Evolutionary conservation across 2,888 invertebrate genomes (phyloP).

Genomic region (Dioctria linearis): DNA sequence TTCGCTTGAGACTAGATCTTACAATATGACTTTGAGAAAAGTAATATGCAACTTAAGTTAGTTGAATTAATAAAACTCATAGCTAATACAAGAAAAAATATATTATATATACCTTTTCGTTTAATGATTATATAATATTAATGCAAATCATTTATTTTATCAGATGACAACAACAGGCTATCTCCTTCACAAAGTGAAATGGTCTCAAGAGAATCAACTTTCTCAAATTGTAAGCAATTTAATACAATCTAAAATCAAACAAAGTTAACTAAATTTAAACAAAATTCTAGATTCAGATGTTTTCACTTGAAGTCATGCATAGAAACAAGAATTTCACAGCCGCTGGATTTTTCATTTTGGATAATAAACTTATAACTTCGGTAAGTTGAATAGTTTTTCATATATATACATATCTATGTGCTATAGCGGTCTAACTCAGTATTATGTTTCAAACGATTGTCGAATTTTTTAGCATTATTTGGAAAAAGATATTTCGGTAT

Average conservation of each 20-base stretch:
- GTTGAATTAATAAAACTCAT: no score
- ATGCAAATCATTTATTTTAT: background rate
- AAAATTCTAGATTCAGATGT: constrained; percentile 62
- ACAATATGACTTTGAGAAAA: no score
- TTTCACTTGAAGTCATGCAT: constrained; percentile 64
- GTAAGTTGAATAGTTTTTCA: constrained; percentile 54
- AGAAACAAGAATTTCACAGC: constrained; percentile 63
- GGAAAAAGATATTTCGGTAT: no score
- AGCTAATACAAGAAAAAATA: no score
- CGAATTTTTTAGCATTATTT: no score
- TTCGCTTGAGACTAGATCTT: no score
- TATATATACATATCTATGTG: background rate
- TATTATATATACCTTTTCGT: no score
- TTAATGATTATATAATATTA: no score
- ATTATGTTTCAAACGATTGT: no score
- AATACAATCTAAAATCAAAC: background rate
- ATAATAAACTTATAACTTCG: constrained; percentile 64
- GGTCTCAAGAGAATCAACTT: constrained; percentile 57
- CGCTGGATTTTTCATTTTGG: constrained; percentile 64
- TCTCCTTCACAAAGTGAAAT: constrained; percentile 62
- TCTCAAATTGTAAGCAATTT: constrained; percentile 57
- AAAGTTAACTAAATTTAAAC: background rate
- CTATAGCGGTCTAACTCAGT: background rate
- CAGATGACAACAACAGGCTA: constrained; percentile 63
- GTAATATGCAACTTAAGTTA: no score